Evolutionary conservation across 2,797 vertebrate species (phyloP).

Genomic region (Chelon labrosus): DNA sequence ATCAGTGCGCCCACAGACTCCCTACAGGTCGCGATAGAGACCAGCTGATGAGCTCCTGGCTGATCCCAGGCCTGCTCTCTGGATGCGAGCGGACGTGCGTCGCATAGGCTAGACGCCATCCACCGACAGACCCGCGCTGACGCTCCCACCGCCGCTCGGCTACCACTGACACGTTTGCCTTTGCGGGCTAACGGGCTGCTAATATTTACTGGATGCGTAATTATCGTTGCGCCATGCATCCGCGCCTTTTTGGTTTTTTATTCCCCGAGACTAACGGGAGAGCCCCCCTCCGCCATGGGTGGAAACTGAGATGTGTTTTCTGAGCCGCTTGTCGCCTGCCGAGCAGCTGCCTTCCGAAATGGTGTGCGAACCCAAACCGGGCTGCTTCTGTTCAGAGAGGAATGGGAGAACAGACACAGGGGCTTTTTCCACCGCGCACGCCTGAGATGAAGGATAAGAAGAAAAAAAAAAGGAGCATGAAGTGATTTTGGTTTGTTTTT

Average conservation of each 20-base stretch:
- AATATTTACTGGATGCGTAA: slow-evolving; percentile 32
- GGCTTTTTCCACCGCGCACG: slow-evolving; percentile 34
- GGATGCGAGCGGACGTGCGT: slow-evolving; percentile 59
- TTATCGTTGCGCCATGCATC: slow-evolving; percentile 36
- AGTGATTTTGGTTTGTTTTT: slow-evolving; percentile 30
- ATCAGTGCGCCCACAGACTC: slow-evolving; percentile 14
- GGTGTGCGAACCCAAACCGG: slow-evolving; percentile 13
- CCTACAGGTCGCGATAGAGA: slow-evolving; percentile 25
- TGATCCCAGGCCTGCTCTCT: slow-evolving; percentile 68
- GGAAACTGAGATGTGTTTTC: slow-evolving; percentile 56
- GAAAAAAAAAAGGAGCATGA: slow-evolving; percentile 55
- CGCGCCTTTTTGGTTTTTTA: slow-evolving; percentile 8
- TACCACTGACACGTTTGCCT: slow-evolving; percentile 1
- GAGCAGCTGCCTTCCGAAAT: slow-evolving; percentile 40
- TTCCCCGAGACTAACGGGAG: slow-evolving; percentile 42
- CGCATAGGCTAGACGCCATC: slow-evolving; percentile 35
- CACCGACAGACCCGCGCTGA: background rate
- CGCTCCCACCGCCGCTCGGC: slow-evolving; percentile 18
- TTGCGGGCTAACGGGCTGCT: background rate
- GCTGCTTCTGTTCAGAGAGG: slow-evolving; percentile 11
- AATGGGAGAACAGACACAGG: slow-evolving; percentile 4
- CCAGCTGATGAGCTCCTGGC: slow-evolving; percentile 31
- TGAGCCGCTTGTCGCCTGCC: slow-evolving; percentile 28
- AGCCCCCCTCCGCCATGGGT: slow-evolving; percentile 46
- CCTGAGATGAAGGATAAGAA: slow-evolving; percentile 75